Evolutionary conservation across 2,113 vertebrate species (phyloP).

Genomic region (Perccottus glenii): DNA sequence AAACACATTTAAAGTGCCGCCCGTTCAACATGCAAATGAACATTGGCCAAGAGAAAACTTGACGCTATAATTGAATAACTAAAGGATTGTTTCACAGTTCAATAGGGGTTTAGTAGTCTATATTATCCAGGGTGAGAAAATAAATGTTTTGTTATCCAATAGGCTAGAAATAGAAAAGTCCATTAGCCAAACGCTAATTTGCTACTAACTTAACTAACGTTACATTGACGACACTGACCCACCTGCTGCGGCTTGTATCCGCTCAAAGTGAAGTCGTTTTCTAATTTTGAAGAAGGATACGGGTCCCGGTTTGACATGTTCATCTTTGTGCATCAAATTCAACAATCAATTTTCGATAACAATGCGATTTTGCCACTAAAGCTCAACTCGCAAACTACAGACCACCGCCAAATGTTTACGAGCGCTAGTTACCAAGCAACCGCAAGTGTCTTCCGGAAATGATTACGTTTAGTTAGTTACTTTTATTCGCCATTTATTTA

Average conservation of each 20-base stretch:
- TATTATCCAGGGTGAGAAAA: no score
- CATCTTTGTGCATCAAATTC: not conserved
- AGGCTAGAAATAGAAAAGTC: no score
- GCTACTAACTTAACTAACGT: no score
- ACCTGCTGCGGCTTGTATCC: slow-evolving; percentile 72
- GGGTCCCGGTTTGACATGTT: slow-evolving; percentile 78
- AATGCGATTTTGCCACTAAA: not conserved
- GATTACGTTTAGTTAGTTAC: not conserved
- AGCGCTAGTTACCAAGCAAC: slow-evolving; percentile 74
- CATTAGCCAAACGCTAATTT: no score
- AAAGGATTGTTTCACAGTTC: no score
- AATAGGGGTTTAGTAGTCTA: no score
- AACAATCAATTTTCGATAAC: not conserved
- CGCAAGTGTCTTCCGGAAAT: slow-evolving; percentile 11
- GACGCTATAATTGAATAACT: no score
- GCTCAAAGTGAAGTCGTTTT: slow-evolving; percentile 68
- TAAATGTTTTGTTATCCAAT: no score
- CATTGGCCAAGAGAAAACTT: no score
- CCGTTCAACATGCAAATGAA: no score
- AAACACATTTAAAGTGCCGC: no score
- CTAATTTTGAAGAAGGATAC: slow-evolving; percentile 63
- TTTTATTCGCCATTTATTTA: not conserved
- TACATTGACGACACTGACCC: slow-evolving; percentile 5
- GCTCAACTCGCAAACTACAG: not conserved
- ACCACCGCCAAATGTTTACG: not conserved